A percentile compares a stretch with the other conserved stretches of the same genome.
Evolutionary conservation across 2,797 vertebrate species (phyloP).

Genomic region (Myotis pilosus): DNA sequence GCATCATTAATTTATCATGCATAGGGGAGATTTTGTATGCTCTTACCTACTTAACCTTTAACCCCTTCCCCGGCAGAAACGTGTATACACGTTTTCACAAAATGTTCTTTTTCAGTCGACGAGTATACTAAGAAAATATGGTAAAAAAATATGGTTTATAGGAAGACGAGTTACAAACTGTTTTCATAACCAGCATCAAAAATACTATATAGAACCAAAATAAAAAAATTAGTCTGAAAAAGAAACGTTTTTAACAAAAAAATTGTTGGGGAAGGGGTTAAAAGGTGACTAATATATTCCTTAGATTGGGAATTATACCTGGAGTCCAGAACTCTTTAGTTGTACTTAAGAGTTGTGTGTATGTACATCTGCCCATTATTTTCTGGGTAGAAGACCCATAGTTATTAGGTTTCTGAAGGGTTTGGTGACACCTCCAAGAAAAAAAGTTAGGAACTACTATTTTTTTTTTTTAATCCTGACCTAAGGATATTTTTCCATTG

Average conservation of each 20-base stretch:
- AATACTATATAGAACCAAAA: too few relatives aligned
- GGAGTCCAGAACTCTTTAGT: constrained; percentile 25
- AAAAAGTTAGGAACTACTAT: neutral
- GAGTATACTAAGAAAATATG: too few relatives aligned
- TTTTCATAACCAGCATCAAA: too few relatives aligned
- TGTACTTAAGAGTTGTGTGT: neutral
- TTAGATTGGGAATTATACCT: constrained; percentile 26
- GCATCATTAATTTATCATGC: neutral
- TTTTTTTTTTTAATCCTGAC: neutral
- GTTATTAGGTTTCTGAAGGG: neutral
- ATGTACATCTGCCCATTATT: neutral
- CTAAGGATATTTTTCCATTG: too few relatives aligned
- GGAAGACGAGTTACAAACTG: too few relatives aligned
- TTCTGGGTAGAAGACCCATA: neutral
- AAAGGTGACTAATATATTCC: constrained; percentile 13
- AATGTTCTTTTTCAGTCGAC: too few relatives aligned
- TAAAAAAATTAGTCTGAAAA: too few relatives aligned
- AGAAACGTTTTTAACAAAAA: too few relatives aligned
- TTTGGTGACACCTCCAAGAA: neutral
- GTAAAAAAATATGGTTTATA: too few relatives aligned
- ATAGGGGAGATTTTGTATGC: neutral
- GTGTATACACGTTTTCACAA: too few relatives aligned
- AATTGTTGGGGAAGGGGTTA: too few relatives aligned
- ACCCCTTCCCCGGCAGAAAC: too few relatives aligned
- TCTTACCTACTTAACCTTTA: constrained; percentile 34